Percentiles rank a stretch among this genome's conserved stretches.
phyloP scores from a whole-genome alignment of 2,888 invertebrate species.

The Agrotis segetum region DNA sequence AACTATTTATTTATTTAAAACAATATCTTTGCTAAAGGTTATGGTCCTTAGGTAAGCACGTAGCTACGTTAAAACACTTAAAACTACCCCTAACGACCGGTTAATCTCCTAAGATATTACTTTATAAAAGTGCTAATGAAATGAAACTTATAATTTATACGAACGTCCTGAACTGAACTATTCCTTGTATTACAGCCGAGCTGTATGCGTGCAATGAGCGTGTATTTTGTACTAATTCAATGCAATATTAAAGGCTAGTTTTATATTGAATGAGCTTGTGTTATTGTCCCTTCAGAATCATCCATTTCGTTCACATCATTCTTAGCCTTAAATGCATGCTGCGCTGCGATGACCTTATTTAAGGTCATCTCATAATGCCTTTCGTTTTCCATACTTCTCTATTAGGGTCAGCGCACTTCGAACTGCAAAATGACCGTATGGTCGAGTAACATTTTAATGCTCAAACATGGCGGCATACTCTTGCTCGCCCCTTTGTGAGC shows the following conservation, averaged over 20 bases:
- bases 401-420: no score
- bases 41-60: slow-evolving; percentile 5
- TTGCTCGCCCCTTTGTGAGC: no score
- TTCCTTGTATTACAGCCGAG: slow-evolving; percentile 38
- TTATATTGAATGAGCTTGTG: slow-evolving; percentile 45
- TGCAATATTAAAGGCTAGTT: slow-evolving; percentile 68
- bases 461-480: no score
- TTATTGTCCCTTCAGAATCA: not conserved
- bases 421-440: no score
- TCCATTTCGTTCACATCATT: no score
- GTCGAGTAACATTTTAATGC: no score
- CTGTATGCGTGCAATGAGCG: slow-evolving; percentile 41
- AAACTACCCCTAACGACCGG: not conserved
- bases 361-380: no score
- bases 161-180: slow-evolving; percentile 2
- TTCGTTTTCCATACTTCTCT: no score
- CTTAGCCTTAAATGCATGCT: no score
- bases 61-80: slow-evolving; percentile 1
- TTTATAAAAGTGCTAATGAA: slow-evolving; percentile 26
- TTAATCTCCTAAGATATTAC: slow-evolving; percentile 11
- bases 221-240: slow-evolving; percentile 64
- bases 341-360: no score
- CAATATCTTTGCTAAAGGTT: not conserved
- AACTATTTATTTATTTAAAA: not conserved
- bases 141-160: slow-evolving; percentile 22